Base-by-base conservation (phyloP, 2,888 invertebrate species). In the Exocentrus adspersus region DNA sequence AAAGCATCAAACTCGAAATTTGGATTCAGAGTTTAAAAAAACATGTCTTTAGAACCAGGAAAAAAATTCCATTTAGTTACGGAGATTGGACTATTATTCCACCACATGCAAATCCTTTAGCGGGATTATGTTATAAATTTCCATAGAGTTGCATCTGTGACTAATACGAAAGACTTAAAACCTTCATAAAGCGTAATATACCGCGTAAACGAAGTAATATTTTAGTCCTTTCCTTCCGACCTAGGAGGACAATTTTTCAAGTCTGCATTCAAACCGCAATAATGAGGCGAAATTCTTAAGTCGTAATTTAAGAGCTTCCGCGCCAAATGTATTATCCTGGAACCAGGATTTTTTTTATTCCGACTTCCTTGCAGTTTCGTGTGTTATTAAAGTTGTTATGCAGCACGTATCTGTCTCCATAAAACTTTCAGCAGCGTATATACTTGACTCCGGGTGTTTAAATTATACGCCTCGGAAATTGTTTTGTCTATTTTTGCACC, bases 321-420 rank as follows among this genome's bases (percentile, higher is more conserved):
- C 14, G 37, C 6, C n/a, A 37, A 37, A 37, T 37, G 14, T 5
- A n/a, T 37, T 14, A 4, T n/a, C 37, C 2, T n/a, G 12, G 10
- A 32, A n/a, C 9, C 1, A n/a, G n/a, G 37, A 5, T n/a, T 12
- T 5, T 2, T 37, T 37, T 37, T 37, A 14, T 14, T 5, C n/a
- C n/a, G n/a, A n/a, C n/a, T n/a, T n/a, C n/a, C n/a, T 50, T 50
- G 50, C 30, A 50, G 30, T 50, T 50, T 50, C 32, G 50, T 17
- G 50, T 50, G 46, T 24, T 48, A 24, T 24, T 30, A 50, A 50
- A 28, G 30, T n/a, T 14, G 50, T 50, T 17, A 28, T 17, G 50
- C 17, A 16, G 30, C 50, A 6, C 50, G 32, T 30, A 50, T 30
- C 19, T 50, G 30, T 30, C 50, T 50, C 16, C 50, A 50, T 50